Percentiles rank a stretch among this genome's conserved stretches.
phyloP scores from a whole-genome alignment of 2,113 vertebrate species.

The Hystrix cristata region DNA sequence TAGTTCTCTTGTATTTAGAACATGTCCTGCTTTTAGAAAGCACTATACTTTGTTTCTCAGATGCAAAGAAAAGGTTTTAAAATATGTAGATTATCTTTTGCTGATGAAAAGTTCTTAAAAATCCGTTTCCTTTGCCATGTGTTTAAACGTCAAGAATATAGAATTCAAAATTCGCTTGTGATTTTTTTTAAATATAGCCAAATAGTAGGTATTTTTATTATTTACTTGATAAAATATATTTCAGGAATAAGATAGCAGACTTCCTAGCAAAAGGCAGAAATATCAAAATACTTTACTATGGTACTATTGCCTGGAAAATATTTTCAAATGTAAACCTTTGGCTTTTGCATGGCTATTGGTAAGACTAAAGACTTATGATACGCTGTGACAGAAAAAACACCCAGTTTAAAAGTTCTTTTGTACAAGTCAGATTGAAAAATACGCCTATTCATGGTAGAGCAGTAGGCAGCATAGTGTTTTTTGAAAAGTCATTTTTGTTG shows the following conservation, averaged over 20 bases:
- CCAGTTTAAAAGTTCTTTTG: background rate
- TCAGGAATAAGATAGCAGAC: constrained; percentile 29
- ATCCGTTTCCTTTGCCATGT: constrained; percentile 20
- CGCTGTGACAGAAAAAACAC: background rate
- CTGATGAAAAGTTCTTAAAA: constrained; percentile 33
- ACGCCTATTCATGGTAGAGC: background rate
- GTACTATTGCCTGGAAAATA: background rate
- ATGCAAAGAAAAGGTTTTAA: background rate
- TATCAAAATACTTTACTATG: constrained; percentile 26
- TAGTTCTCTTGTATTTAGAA: constrained; percentile 50
- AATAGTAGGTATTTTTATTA: background rate
- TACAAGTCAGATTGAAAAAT: background rate
- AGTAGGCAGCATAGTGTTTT: background rate
- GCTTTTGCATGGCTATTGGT: background rate
- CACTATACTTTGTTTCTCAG: background rate
- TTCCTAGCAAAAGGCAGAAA: constrained; percentile 49
- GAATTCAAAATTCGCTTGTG: constrained; percentile 32
- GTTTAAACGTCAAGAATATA: constrained; percentile 26
- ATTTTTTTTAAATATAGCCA: constrained; percentile 5
- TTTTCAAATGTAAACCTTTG: constrained; percentile 59
- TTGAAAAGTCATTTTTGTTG: constrained; percentile 6
- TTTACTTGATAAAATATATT: constrained; percentile 47
- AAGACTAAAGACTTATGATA: constrained; percentile 9
- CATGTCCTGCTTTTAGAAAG: constrained; percentile 44
- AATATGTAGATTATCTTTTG: constrained; percentile 15